phyloP scores from a whole-genome alignment of 2,888 invertebrate genomes.

The Nasonovia ribisnigri region DNA sequence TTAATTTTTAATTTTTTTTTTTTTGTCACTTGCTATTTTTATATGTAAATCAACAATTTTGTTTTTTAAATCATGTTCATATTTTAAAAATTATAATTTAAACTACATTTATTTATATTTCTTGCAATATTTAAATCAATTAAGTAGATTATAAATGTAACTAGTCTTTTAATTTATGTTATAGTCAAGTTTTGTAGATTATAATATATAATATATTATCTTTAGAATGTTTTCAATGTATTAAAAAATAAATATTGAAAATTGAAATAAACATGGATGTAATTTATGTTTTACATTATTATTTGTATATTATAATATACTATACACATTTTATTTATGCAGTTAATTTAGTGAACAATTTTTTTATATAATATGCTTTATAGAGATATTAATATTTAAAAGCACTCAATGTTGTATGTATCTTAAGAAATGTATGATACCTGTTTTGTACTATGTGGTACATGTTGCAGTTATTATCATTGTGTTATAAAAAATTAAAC shows the following conservation, averaged over 20 bases:
- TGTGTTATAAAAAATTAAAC: too few species aligned
- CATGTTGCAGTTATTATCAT: not conserved
- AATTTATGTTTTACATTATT: not conserved
- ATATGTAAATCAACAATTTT: not conserved
- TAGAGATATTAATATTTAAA: not conserved
- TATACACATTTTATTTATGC: not conserved
- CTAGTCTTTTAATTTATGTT: slow-evolving; percentile 9
- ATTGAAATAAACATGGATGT: not conserved
- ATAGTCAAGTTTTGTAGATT: not conserved
- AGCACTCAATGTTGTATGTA: not conserved
- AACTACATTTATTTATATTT: not conserved
- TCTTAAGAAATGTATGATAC: not conserved
- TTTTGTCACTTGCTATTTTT: not conserved
- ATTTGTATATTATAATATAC: not conserved
- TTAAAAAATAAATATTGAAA: not conserved
- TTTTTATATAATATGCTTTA: not conserved
- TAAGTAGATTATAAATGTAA: not conserved
- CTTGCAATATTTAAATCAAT: not conserved
- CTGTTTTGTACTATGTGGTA: too few species aligned
- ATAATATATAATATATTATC: not conserved
- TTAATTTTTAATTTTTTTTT: not conserved
- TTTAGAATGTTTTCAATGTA: not conserved
- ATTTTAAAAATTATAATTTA: not conserved
- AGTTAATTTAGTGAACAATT: not conserved
- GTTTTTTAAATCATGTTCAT: not conserved